These are phyloP conservation scores for Sebastes minor DNA, from an alignment of 2,797 vertebrate genomes.

Conservation along the genomic window DNA sequence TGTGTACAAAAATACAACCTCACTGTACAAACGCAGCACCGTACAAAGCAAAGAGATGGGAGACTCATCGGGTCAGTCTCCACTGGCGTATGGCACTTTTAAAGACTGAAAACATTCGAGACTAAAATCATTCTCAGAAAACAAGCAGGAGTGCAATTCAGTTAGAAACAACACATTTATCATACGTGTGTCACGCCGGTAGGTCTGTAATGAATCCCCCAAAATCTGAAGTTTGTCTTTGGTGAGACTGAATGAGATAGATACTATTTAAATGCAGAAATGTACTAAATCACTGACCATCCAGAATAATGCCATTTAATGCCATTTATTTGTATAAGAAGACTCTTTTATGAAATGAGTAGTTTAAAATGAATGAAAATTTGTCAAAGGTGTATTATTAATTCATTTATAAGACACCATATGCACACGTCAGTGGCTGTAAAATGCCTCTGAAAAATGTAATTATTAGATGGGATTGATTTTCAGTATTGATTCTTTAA, in stretches of 20 bases:
- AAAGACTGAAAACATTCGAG: conserved; percentile 56
- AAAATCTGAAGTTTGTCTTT: neutral
- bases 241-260: conserved; percentile 13
- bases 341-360: neutral
- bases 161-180: conserved; percentile 37
- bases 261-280: conserved; percentile 10
- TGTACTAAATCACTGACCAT: neutral
- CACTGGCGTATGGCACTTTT: conserved; percentile 54
- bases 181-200: neutral
- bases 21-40: conserved; percentile 71
- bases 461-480: conserved; percentile 18
- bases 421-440: neutral
- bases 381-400: neutral
- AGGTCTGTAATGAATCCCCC: neutral
- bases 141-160: conserved; percentile 50
- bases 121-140: conserved; percentile 38
- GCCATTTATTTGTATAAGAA: neutral
- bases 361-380: neutral
- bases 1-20: conserved; percentile 79
- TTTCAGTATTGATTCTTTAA: conserved; percentile 41
- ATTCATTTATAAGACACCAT: neutral
- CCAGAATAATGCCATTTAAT: neutral
- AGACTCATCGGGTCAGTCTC: conserved; percentile 37
- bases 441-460: conserved; percentile 23
- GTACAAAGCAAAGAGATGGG: conserved; percentile 56